Evolutionary conservation across 2,888 invertebrate genomes (phyloP).

Genomic region (Pandemis cinnamomeana): DNA sequence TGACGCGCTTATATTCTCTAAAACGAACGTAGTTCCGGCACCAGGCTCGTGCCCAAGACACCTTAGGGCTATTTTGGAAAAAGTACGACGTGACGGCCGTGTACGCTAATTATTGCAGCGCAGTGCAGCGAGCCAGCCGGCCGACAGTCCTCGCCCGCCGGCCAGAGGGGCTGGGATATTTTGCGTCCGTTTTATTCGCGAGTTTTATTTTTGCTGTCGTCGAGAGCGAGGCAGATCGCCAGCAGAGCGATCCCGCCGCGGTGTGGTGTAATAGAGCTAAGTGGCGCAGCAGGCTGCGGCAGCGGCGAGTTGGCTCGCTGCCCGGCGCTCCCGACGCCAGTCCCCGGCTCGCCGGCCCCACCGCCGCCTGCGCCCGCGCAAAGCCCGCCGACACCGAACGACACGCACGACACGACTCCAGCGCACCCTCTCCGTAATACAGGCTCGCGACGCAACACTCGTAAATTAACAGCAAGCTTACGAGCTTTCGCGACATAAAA

Average conservation of each 20-base stretch:
- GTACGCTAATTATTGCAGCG: slow-evolving; percentile 47
- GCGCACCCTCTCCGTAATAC: slow-evolving; percentile 27
- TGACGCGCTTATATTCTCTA: slow-evolving; percentile 58
- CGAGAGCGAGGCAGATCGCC: slow-evolving; percentile 52
- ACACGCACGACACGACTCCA: slow-evolving; percentile 41
- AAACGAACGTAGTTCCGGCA: slow-evolving; percentile 49
- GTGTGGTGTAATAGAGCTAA: slow-evolving; percentile 75
- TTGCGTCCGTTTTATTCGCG: slow-evolving; percentile 60
- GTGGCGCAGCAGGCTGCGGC: slow-evolving; percentile 64
- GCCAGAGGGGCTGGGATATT: slow-evolving; percentile 45
- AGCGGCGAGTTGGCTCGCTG: slow-evolving; percentile 67
- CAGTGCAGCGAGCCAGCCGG: slow-evolving; percentile 26
- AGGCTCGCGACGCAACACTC: slow-evolving; percentile 44
- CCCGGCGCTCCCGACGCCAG: slow-evolving; percentile 70
- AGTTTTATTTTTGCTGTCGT: slow-evolving; percentile 74
- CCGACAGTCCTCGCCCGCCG: slow-evolving; percentile 36
- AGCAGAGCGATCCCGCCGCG: slow-evolving; percentile 55
- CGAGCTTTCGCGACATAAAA: slow-evolving; percentile 46
- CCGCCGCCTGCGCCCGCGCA: slow-evolving; percentile 67
- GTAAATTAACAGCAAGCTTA: slow-evolving; percentile 41
- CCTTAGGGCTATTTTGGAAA: slow-evolving; percentile 52
- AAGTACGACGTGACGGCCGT: slow-evolving; percentile 45
- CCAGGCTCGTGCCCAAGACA: slow-evolving; percentile 49
- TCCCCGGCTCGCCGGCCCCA: slow-evolving; percentile 73
- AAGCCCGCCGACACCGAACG: slow-evolving; percentile 25